phyloP scores from a whole-genome alignment of 2,888 invertebrate genomes.

The Deilephila porcellus region DNA sequence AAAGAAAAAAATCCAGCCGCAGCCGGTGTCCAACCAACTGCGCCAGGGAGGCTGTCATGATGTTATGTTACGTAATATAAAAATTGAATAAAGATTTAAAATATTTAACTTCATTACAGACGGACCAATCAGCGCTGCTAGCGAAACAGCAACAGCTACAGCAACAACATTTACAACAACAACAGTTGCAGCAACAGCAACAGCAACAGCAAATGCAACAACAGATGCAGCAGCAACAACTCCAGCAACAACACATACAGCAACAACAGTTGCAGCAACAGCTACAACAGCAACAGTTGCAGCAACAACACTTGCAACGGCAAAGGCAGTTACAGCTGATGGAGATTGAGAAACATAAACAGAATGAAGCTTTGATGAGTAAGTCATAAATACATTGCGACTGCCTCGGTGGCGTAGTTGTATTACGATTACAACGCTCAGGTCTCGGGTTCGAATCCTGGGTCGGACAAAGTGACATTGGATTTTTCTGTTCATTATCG shows the following conservation, averaged over 20 bases:
- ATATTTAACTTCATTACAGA: slow-evolving; percentile 31
- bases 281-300: slow-evolving; percentile 38
- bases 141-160: slow-evolving; percentile 35
- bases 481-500: no score
- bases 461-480: no score
- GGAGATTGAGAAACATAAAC: slow-evolving; percentile 44
- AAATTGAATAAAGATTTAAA: background rate
- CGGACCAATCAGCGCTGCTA: slow-evolving; percentile 42
- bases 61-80: background rate
- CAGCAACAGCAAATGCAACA: slow-evolving; percentile 41
- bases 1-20: no score
- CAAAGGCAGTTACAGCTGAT: slow-evolving; percentile 30
- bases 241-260: slow-evolving; percentile 29
- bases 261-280: slow-evolving; percentile 34
- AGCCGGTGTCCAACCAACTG: no score
- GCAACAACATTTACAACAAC: slow-evolving; percentile 39
- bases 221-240: slow-evolving; percentile 36
- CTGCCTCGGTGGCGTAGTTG: background rate
- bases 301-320: slow-evolving; percentile 42
- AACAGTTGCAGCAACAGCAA: slow-evolving; percentile 41
- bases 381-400: slow-evolving; percentile 39
- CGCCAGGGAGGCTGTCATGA: no score
- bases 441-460: no score
- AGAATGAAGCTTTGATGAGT: slow-evolving; percentile 51
- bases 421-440: no score